A percentile compares a stretch with the other conserved stretches of the same genome.
Evolutionary conservation across 2,113 vertebrate genomes (phyloP).

Genomic region (Toxostoma redivivum): DNA sequence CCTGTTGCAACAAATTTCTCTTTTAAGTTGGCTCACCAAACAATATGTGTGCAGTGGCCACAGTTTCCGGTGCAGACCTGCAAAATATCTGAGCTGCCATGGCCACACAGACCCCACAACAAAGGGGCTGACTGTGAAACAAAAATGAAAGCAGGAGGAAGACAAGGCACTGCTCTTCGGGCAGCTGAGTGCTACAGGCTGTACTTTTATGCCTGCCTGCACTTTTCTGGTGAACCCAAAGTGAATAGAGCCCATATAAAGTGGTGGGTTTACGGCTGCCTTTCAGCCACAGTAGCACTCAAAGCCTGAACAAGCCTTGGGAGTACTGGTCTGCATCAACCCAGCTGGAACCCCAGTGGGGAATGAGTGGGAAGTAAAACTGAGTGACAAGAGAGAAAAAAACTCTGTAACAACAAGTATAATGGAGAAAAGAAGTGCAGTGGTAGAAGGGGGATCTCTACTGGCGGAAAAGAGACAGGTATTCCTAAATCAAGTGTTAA

Average conservation of each 20-base stretch:
- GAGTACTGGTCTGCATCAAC: background rate
- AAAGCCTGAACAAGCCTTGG: background rate
- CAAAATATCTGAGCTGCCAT: background rate
- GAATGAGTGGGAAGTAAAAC: background rate
- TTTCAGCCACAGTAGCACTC: background rate
- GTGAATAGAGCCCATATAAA: background rate
- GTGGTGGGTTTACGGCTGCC: background rate
- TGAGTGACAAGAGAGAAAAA: background rate
- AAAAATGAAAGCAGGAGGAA: background rate
- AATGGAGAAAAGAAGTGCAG: background rate
- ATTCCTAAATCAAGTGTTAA: background rate
- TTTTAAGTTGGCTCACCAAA: background rate
- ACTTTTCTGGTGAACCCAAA: background rate
- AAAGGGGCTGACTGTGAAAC: background rate
- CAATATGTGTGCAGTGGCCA: background rate
- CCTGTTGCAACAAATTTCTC: background rate
- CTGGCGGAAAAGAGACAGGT: background rate
- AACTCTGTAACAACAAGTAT: background rate
- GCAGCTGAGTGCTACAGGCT: background rate
- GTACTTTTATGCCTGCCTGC: background rate
- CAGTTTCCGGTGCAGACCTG: background rate
- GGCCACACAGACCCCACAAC: rapidly evolving
- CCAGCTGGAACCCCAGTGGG: background rate
- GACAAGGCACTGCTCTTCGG: background rate
- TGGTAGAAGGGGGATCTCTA: background rate